These are phyloP conservation scores for Rhagoletis pomonella DNA, from an alignment of 1,140 invertebrate species.

Conservation along the genomic window DNA sequence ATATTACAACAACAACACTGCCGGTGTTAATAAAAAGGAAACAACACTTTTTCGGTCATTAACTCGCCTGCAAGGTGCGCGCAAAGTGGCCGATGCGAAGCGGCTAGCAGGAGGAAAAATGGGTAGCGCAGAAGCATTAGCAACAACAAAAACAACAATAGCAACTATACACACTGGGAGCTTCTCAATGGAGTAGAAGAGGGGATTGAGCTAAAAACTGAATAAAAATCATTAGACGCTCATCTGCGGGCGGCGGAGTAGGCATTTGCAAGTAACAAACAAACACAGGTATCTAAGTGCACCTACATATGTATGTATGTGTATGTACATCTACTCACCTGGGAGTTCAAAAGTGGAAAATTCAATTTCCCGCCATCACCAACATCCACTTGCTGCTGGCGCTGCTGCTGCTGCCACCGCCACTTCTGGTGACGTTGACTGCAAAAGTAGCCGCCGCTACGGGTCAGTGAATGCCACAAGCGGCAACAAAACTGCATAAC, in stretches of 20 bases:
- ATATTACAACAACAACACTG: constrained; percentile 21
- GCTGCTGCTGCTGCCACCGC: background rate
- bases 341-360: background rate
- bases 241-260: too few relatives aligned
- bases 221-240: too few relatives aligned
- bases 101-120: background rate
- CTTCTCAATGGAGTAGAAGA: too few relatives aligned
- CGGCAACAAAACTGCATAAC: constrained; percentile 10
- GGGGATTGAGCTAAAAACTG: too few relatives aligned
- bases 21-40: background rate
- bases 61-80: background rate
- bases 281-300: too few relatives aligned
- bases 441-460: background rate
- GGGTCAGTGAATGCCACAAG: constrained; percentile 34
- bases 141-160: background rate
- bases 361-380: background rate
- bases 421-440: too few relatives aligned
- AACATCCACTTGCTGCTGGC: background rate
- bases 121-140: background rate
- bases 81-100: background rate
- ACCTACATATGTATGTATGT: too few relatives aligned
- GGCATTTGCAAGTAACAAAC: too few relatives aligned
- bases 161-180: too few relatives aligned
- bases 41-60: constrained; percentile 20
- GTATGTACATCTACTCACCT: background rate